These are phyloP conservation scores for Drosophila azteca DNA, from an alignment of 1,140 invertebrate genomes.

Conservation along the genomic window DNA sequence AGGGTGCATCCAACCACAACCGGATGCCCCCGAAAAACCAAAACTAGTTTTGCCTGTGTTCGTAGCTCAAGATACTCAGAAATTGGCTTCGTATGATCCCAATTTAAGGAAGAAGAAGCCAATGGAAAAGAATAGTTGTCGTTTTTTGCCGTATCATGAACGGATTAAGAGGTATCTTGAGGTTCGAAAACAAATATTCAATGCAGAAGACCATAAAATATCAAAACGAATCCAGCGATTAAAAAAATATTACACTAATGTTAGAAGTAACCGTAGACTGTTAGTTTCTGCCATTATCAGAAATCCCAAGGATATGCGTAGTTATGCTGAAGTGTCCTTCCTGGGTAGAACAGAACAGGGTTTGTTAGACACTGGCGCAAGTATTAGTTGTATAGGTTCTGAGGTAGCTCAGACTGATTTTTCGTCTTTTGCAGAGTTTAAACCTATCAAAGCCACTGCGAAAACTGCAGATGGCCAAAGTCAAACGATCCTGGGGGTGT, in stretches of 20 bases:
- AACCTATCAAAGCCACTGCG: neutral
- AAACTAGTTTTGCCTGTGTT: neutral
- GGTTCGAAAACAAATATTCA: neutral
- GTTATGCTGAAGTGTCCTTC: too few relatives aligned
- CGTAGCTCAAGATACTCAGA: neutral
- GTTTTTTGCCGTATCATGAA: neutral
- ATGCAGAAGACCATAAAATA: too few relatives aligned
- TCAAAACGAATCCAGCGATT: neutral
- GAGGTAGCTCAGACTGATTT: slow-evolving; percentile 7
- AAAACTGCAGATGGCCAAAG: slow-evolving; percentile 20
- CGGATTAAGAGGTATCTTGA: slow-evolving; percentile 2
- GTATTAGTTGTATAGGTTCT: slow-evolving; percentile 20
- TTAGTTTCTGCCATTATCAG: slow-evolving; percentile 9
- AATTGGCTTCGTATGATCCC: neutral
- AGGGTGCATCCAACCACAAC: neutral
- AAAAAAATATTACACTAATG: neutral
- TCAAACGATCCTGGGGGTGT: slow-evolving; percentile 4
- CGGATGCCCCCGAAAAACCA: neutral
- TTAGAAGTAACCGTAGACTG: slow-evolving; percentile 3
- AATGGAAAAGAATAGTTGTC: neutral
- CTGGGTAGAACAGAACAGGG: slow-evolving; percentile 1
- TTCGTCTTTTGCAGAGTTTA: slow-evolving; percentile 5
- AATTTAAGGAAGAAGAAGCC: neutral
- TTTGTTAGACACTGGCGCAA: slow-evolving; percentile 21
- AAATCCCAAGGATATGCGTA: too few relatives aligned